These are phyloP conservation scores for Copidosoma aretas DNA, from an alignment of 2,888 invertebrate species.

Conservation along the genomic window DNA sequence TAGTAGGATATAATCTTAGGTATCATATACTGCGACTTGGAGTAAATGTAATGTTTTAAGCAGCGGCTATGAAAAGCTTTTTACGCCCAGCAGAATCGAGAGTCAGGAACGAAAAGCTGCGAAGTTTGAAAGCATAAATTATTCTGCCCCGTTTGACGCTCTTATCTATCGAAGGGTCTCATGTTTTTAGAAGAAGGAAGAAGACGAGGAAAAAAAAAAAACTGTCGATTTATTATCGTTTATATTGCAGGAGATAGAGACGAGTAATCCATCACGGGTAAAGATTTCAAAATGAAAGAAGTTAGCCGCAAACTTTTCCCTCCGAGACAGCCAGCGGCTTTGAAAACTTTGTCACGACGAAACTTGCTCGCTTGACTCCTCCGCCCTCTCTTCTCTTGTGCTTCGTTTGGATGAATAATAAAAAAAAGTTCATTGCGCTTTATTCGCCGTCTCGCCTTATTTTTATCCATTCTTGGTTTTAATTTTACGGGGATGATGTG, in stretches of 20 bases:
- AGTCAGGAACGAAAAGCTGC: background rate
- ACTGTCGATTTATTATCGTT: constrained; percentile 16
- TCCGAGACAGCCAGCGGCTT: background rate
- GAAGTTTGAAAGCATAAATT: background rate
- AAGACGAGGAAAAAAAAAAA: background rate
- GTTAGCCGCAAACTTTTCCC: constrained; percentile 12
- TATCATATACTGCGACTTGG: no score
- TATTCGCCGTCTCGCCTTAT: background rate
- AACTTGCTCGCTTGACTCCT: constrained; percentile 4
- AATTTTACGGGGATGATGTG: background rate
- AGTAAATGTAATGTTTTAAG: no score
- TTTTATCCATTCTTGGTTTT: background rate
- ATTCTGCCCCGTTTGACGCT: background rate
- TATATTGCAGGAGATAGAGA: constrained; percentile 4
- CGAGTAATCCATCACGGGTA: constrained; percentile 18
- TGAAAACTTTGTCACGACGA: constrained; percentile 18
- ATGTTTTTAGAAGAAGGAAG: background rate
- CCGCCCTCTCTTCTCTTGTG: background rate
- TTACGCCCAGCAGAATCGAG: no score
- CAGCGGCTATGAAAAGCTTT: no score
- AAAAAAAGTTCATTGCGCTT: constrained; percentile 26
- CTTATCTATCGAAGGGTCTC: background rate
- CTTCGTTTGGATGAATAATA: constrained; percentile 11
- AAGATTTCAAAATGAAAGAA: constrained; percentile 30
- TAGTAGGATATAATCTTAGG: no score